Conservation (phyloP, 2,113 vertebrate genomes). For the Epinephelus cyanopodus region DNA sequence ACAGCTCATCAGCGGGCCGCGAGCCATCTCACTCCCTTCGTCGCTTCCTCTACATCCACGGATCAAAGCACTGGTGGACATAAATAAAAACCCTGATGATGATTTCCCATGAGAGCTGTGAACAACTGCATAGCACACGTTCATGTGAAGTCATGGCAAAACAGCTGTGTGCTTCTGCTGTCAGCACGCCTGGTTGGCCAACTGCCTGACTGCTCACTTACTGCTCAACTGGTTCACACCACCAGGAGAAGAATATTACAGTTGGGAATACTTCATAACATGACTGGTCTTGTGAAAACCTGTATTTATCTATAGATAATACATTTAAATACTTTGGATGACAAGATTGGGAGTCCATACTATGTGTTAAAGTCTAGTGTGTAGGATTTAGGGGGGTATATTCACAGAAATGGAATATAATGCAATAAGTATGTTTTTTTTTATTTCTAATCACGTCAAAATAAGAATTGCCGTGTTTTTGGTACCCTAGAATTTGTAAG, state of each 20-base stretch:
- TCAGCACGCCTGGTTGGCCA: slow-evolving; percentile 51
- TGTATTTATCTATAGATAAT: slow-evolving; percentile 21
- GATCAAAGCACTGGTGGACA: slow-evolving; percentile 65
- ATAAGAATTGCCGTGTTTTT: too few relatives aligned
- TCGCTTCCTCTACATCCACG: slow-evolving; percentile 23
- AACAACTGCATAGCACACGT: slow-evolving; percentile 66
- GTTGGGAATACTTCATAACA: slow-evolving; percentile 45
- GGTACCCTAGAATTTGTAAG: too few relatives aligned
- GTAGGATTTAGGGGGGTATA: too few relatives aligned
- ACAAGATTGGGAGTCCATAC: slow-evolving; percentile 32
- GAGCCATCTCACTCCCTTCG: slow-evolving; percentile 43
- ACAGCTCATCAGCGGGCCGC: slow-evolving; percentile 45
- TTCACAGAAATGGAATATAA: too few relatives aligned
- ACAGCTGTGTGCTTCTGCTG: slow-evolving; percentile 70
- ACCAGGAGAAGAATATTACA: slow-evolving; percentile 9
- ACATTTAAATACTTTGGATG: slow-evolving; percentile 11
- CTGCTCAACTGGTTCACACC: slow-evolving; percentile 35
- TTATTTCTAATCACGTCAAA: too few relatives aligned
- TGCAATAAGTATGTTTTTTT: too few relatives aligned
- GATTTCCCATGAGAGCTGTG: slow-evolving; percentile 75
- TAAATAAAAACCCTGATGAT: slow-evolving; percentile 72
- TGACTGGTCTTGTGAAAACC: slow-evolving; percentile 13
- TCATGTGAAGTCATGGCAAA: slow-evolving; percentile 54
- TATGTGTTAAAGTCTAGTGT: neutral
- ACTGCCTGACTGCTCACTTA: slow-evolving; percentile 42